These are phyloP conservation scores for Epinotia brunnichana DNA, from an alignment of 2,888 invertebrate genomes.

Conservation along the genomic window DNA sequence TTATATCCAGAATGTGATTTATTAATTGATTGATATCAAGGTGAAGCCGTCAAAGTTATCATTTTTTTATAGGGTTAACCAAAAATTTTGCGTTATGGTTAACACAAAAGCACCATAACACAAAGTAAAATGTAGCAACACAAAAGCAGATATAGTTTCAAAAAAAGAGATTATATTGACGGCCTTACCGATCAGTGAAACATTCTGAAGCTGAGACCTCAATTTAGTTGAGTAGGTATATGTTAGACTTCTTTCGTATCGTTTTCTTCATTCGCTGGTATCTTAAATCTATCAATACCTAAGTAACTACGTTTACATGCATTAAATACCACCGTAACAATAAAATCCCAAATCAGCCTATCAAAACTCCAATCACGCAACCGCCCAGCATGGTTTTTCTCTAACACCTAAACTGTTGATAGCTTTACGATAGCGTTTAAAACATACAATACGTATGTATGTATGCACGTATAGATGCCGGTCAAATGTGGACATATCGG, in stretches of 20 bases:
- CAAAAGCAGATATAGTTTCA: too few species aligned
- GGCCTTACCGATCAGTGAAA: too few species aligned
- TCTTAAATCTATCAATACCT: not conserved
- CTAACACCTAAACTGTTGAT: conserved; percentile 79
- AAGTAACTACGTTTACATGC: conserved; percentile 1
- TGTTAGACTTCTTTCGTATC: not conserved
- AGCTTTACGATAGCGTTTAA: conserved; percentile 82
- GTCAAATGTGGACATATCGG: conserved; percentile 80
- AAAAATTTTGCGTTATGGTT: too few species aligned
- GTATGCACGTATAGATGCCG: conserved; percentile 72
- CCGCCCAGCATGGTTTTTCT: conserved; percentile 72
- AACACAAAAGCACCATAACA: too few species aligned
- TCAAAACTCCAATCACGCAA: conserved; percentile 76
- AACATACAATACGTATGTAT: conserved; percentile 79
- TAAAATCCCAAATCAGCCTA: conserved; percentile 52
- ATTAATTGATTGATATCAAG: too few species aligned
- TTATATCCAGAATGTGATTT: too few species aligned
- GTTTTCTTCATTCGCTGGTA: not conserved
- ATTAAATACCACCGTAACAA: conserved; percentile 10
- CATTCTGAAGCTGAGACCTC: too few species aligned
- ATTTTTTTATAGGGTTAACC: too few species aligned
- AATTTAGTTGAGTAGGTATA: not conserved
- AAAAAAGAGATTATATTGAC: too few species aligned
- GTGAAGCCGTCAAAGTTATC: too few species aligned
- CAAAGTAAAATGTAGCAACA: too few species aligned